A percentile compares a stretch with the other conserved stretches of the same genome.
These are phyloP conservation scores for Takifugu rubripes DNA, from an alignment of 2,797 vertebrate species.

Conservation along the genomic window DNA sequence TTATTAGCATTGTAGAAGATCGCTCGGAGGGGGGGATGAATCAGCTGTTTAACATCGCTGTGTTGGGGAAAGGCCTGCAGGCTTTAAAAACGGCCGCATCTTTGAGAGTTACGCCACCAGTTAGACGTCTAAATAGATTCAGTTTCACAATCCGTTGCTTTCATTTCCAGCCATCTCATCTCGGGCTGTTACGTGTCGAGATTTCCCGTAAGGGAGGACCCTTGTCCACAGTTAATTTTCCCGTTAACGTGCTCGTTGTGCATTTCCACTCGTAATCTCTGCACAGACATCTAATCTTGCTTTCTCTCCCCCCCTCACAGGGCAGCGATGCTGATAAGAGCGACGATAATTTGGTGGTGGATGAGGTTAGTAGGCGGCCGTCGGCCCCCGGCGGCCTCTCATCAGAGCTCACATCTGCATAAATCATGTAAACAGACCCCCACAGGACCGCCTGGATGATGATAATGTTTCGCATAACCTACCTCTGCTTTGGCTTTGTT, in stretches of 20 bases:
- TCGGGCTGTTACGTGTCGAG: slow-evolving; percentile 5
- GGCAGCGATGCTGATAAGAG: slow-evolving; percentile 90
- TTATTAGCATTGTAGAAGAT: slow-evolving; percentile 2
- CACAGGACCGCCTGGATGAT: slow-evolving; percentile 44
- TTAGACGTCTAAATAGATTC: slow-evolving; percentile 21
- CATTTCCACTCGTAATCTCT: slow-evolving; percentile 33
- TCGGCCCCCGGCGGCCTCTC: slow-evolving; percentile 44
- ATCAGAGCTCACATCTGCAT: slow-evolving; percentile 56
- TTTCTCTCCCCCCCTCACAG: slow-evolving; percentile 59
- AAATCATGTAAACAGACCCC: slow-evolving; percentile 58
- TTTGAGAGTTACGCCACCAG: slow-evolving; percentile 16
- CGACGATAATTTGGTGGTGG: slow-evolving; percentile 89
- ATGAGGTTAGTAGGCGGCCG: slow-evolving; percentile 78
- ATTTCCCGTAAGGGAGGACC: neutral
- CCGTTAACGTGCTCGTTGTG: no score
- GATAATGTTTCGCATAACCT: slow-evolving; percentile 24
- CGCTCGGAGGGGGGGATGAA: slow-evolving; percentile 5
- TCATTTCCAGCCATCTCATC: neutral
- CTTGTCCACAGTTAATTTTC: no score
- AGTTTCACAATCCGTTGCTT: slow-evolving; percentile 1
- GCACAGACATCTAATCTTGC: slow-evolving; percentile 35
- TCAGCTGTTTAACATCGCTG: slow-evolving; percentile 6
- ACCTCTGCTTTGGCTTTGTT: slow-evolving; percentile 17
- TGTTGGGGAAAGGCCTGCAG: neutral
- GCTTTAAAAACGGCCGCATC: slow-evolving; percentile 5